Conservation (phyloP, 2,888 invertebrate genomes). For the Hymenopus coronatus region DNA sequence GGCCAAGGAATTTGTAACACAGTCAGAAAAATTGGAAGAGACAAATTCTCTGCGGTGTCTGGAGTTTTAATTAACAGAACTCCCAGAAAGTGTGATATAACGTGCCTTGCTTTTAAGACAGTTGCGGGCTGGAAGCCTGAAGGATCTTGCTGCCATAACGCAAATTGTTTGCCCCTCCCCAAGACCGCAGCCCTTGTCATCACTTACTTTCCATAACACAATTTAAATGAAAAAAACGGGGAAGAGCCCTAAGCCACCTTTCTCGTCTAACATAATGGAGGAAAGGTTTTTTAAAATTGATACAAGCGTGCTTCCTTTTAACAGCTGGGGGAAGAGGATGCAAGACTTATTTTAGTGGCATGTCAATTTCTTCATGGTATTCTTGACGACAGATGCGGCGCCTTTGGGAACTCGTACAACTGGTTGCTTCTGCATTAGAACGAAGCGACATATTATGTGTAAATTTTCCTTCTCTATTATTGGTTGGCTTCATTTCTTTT, state of each 20-base stretch:
- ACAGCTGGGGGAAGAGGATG: neutral
- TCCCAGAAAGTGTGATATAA: neutral
- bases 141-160: neutral
- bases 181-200: neutral
- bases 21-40: neutral
- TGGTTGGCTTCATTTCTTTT: too few relatives aligned
- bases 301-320: neutral
- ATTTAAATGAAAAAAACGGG: slow-evolving; percentile 2
- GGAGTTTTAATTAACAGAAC: neutral
- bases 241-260: neutral
- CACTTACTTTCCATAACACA: slow-evolving; percentile 11
- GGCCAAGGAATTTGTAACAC: neutral
- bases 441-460: too few relatives aligned
- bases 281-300: neutral
- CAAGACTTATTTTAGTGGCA: neutral
- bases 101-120: neutral
- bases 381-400: neutral
- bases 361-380: neutral
- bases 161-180: slow-evolving; percentile 6
- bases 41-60: neutral
- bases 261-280: neutral
- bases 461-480: too few relatives aligned
- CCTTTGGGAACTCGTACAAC: neutral
- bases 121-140: neutral
- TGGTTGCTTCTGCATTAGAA: too few relatives aligned